Conservation (phyloP, 2,888 invertebrate species). For the Lepidocyrtoides sp. region DNA sequence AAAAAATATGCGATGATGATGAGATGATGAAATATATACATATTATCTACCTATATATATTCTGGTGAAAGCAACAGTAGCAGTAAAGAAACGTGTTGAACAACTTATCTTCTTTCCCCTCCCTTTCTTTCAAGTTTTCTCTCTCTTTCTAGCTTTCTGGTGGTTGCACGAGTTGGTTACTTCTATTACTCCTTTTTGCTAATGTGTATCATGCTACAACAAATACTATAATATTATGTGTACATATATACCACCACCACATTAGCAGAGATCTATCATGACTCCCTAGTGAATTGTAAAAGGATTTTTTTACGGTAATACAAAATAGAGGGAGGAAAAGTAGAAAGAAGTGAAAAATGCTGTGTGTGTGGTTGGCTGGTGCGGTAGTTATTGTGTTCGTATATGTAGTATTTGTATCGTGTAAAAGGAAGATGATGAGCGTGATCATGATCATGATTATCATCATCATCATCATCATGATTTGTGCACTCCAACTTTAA, state of each 20-base stretch:
- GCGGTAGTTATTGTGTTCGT: no score
- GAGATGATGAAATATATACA: no score
- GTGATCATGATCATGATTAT: no score
- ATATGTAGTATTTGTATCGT: no score
- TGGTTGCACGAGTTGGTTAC: no score
- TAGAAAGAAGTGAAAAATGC: no score
- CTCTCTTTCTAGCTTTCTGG: no score
- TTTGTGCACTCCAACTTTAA: no score
- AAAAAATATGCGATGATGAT: no score
- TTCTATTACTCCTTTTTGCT: neutral
- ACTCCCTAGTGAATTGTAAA: slow-evolving; percentile 58
- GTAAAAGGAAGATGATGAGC: no score
- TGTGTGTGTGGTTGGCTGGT: neutral
- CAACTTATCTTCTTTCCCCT: neutral
- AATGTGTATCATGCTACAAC: neutral
- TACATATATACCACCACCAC: slow-evolving; percentile 6
- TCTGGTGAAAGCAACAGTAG: neutral
- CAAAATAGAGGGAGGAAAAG: no score
- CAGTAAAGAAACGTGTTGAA: neutral
- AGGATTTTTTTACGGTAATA: slow-evolving; percentile 30
- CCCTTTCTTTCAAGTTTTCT: neutral
- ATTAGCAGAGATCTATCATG: slow-evolving; percentile 55
- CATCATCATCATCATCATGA: neutral
- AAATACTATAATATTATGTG: neutral
- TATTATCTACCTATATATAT: no score